Base-by-base conservation (phyloP, 2,113 vertebrate species). In the Anoura caudifer region DNA sequence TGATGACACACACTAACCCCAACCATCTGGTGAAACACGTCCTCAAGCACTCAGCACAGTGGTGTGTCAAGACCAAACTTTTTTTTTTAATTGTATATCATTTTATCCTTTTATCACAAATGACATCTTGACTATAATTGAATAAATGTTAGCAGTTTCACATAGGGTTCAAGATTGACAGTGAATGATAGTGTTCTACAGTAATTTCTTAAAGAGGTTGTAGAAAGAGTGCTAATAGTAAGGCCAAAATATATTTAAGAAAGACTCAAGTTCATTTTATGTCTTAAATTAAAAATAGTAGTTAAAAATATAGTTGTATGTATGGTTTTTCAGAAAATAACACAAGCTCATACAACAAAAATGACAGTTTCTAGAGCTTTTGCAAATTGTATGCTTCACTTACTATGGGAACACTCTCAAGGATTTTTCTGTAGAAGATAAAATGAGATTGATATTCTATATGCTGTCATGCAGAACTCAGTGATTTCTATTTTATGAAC, bases 21-120 rank as follows among this genome's bases (percentile, higher is more conserved):
- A 99, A 99, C 99, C 99, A 99, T 99, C 99, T 99, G 99, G 99
- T 99, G 99, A 98, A 99, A 99, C 99, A 99, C 99, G 99, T 99
- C 99, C 99, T 98, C 98, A 98, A 99, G 99, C 99, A 98, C 99
- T 99, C 99, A 98, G 99, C 99, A 96, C 98, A 98, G 98, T 97
- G 98, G 98, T 98, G 99, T 98, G 99, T 99, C 99, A 98, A 99
- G 99, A 98, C 98, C n/a, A n/a, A n/a, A n/a, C n/a, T n/a, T n/a
- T n/a, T n/a, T n/a, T n/a, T n/a, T n/a, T n/a, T n/a, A 85, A 85
- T 19, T 95, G 85, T 86, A 54, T 56, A 20, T 92, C 7, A 86
- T 88, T 82, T 69, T 86, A 33, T 73, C 63, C 36, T 88, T 86
- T 7, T 36, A 50, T 77, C 33, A 52, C 38, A 65, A 43, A 59